Base-by-base conservation (phyloP, 2,888 invertebrate genomes). In the Trissonchulus sp. region DNA sequence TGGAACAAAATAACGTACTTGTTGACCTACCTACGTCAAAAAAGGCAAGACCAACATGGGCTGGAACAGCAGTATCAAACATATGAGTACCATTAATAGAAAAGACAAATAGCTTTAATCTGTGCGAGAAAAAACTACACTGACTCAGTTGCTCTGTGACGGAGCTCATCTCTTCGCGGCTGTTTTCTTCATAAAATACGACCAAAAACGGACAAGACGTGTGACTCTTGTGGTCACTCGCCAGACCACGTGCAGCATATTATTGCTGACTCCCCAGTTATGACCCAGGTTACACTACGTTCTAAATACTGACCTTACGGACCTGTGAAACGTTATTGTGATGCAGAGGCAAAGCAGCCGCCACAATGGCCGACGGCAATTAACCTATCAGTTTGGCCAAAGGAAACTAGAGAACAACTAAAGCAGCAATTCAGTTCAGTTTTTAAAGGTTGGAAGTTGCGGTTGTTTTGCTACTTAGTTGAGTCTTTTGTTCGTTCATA, bases 321-420 rank as follows among this genome's bases (percentile, higher is more conserved):
- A 34, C 15, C 65, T 34, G 18, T 31, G 34, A 65, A 34, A 65
- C 28, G 65, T 65, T 34, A 31, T 18, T n/a, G 18, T 31, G n/a
- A 65, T 65, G 65, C 65, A 31, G 65, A 30, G 34, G n/a, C 65
- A 65, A 15, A 65, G 8, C n/a, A n/a, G n/a, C n/a, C n/a, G n/a
- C n/a, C n/a, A n/a, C n/a, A n/a, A n/a, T n/a, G n/a, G n/a, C n/a
- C 65, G 65, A 34, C 8, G n/a, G n/a, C n/a, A n/a, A n/a, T n/a
- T n/a, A n/a, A n/a, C n/a, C n/a, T n/a, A n/a, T n/a, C n/a, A n/a
- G n/a, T n/a, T n/a, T n/a, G n/a, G n/a, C n/a, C n/a, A n/a, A n/a
- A n/a, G n/a, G n/a, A n/a, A n/a, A n/a, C n/a, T n/a, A n/a, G n/a
- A n/a, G n/a, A n/a, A n/a, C n/a, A n/a, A n/a, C n/a, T n/a, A n/a